These are phyloP conservation scores for Zaprionus tsacasi DNA, from an alignment of 1,140 invertebrate species.

Conservation along the genomic window DNA sequence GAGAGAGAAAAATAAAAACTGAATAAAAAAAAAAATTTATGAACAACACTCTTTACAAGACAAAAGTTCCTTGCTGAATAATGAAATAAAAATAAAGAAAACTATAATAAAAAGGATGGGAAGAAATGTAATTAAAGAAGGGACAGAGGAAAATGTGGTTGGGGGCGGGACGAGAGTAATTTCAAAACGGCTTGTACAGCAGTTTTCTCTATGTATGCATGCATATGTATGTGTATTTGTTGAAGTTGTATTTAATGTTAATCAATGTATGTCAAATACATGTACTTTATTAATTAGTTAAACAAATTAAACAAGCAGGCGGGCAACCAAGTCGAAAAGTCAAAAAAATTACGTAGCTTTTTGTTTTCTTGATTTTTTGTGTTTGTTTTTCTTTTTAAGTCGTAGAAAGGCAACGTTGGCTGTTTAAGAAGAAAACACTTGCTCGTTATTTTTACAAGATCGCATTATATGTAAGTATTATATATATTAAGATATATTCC, in stretches of 20 bases:
- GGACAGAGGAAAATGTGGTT: slow-evolving; percentile 21
- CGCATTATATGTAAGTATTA: slow-evolving; percentile 29
- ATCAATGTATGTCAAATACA: slow-evolving; percentile 73
- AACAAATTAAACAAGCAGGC: slow-evolving; percentile 46
- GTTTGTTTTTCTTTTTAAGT: not conserved
- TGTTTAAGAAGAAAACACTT: slow-evolving; percentile 70
- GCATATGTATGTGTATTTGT: slow-evolving; percentile 29
- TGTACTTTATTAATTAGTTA: slow-evolving; percentile 50
- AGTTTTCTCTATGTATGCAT: slow-evolving; percentile 7
- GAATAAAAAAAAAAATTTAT: slow-evolving; percentile 5
- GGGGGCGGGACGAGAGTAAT: slow-evolving; percentile 29
- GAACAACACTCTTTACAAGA: slow-evolving; percentile 24
- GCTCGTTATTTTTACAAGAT: slow-evolving; percentile 36
- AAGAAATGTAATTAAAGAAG: slow-evolving; percentile 2
- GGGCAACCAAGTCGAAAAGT: slow-evolving; percentile 46
- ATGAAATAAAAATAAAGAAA: slow-evolving; percentile 6
- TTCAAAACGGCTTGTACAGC: not conserved
- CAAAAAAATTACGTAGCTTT: slow-evolving; percentile 56
- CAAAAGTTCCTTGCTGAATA: slow-evolving; percentile 52
- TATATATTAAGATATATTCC: slow-evolving; percentile 29
- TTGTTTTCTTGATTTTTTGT: not conserved
- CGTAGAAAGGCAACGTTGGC: slow-evolving; percentile 73
- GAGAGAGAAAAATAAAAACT: slow-evolving; percentile 35
- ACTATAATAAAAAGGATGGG: not conserved
- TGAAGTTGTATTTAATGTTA: slow-evolving; percentile 19